Percentiles rank a stretch among this genome's conserved stretches.
Evolutionary conservation across 2,797 vertebrate genomes (phyloP).

Genomic region (Chiroxiphia lanceolata): DNA sequence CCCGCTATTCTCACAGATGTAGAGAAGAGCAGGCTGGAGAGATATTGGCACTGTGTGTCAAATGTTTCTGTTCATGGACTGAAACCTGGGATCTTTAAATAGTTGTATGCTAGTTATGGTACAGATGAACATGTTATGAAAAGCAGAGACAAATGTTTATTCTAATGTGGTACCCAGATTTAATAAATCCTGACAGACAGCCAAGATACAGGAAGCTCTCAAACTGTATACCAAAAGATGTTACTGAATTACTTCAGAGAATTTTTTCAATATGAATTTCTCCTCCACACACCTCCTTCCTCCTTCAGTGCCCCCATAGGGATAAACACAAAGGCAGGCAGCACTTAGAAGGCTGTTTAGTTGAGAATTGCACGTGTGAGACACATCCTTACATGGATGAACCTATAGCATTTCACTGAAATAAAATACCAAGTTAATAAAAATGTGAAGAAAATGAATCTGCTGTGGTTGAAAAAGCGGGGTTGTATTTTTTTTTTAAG

Average conservation of each 20-base stretch:
- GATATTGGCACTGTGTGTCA: not conserved
- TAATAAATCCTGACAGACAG: not conserved
- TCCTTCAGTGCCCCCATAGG: not conserved
- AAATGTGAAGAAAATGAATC: not conserved
- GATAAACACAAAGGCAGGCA: not conserved
- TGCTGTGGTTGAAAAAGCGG: not conserved
- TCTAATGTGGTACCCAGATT: not conserved
- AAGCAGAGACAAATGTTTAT: not conserved
- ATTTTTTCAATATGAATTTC: not conserved
- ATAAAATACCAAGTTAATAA: slow-evolving; percentile 24
- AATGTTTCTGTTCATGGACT: not conserved
- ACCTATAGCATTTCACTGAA: not conserved
- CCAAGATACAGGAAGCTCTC: not conserved
- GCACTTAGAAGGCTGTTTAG: not conserved
- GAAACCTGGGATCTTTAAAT: not conserved
- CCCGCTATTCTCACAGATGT: not conserved
- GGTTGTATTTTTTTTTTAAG: not conserved
- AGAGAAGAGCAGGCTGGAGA: not conserved
- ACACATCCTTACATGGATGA: not conserved
- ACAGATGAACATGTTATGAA: not conserved
- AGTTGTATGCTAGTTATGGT: not conserved
- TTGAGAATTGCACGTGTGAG: not conserved
- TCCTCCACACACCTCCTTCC: not conserved
- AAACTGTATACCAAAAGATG: not conserved
- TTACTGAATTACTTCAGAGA: not conserved